These are phyloP conservation scores for Centropus unirufus DNA, from an alignment of 2,113 vertebrate genomes.

Conservation along the genomic window DNA sequence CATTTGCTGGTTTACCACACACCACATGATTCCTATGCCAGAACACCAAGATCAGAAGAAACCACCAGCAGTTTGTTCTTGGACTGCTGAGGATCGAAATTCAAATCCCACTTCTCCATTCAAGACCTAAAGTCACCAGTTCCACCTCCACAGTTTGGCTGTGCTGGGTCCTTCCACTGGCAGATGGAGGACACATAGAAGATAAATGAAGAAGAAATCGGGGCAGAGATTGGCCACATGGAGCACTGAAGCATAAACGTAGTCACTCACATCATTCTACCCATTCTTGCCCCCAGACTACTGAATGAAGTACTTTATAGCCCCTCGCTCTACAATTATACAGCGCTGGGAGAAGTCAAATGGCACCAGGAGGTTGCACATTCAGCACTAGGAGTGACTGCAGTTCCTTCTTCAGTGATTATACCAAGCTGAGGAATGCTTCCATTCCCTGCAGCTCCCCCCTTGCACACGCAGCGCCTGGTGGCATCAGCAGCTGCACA, in stretches of 20 bases:
- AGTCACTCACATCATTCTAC: background rate
- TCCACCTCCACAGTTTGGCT: background rate
- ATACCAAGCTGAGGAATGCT: background rate
- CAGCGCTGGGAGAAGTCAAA: background rate
- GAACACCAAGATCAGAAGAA: background rate
- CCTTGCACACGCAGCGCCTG: rapidly evolving
- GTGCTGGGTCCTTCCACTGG: background rate
- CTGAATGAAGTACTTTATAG: background rate
- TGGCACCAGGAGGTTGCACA: background rate
- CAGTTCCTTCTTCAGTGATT: background rate
- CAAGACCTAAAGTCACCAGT: background rate
- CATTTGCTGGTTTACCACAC: background rate
- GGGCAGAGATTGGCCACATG: rapidly evolving
- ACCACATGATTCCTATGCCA: background rate
- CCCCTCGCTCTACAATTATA: background rate
- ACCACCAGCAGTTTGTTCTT: background rate
- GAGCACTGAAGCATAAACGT: background rate
- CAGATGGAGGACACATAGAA: background rate
- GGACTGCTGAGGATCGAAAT: background rate
- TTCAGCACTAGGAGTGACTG: background rate
- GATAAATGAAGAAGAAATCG: too few relatives aligned
- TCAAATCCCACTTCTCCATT: background rate
- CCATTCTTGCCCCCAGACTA: rapidly evolving
- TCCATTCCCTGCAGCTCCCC: background rate
- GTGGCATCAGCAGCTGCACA: background rate